Percentiles rank a stretch among this genome's conserved stretches.
Conservation (phyloP, 1,140 invertebrate genomes). For the Latrodectus geometricus region DNA sequence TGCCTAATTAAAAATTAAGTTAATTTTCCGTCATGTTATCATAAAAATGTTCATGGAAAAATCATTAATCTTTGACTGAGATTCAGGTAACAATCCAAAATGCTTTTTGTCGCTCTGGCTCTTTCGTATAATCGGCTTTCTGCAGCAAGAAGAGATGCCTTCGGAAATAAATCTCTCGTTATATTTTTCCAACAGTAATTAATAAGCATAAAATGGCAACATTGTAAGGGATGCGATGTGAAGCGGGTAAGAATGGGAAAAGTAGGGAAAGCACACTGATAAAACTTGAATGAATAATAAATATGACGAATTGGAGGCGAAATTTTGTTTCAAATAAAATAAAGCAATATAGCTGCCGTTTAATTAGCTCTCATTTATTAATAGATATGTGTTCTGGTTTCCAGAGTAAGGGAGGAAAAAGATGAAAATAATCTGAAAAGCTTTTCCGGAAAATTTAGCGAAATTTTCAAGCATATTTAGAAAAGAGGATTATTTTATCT, state of each 20-base stretch:
- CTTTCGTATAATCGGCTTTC: slow-evolving; percentile 51
- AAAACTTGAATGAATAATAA: slow-evolving; percentile 57
- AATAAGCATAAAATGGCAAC: slow-evolving; percentile 48
- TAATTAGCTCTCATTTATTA: slow-evolving; percentile 54
- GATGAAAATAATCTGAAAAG: too few species aligned
- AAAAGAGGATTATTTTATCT: not conserved
- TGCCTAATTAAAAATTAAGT: slow-evolving; percentile 53
- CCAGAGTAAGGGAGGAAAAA: too few species aligned
- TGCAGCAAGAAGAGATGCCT: slow-evolving; percentile 7
- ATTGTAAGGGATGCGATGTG: not conserved
- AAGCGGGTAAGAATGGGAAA: not conserved
- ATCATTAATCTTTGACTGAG: slow-evolving; percentile 56
- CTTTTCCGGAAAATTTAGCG: too few species aligned
- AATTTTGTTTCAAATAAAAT: slow-evolving; percentile 20
- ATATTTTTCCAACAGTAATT: slow-evolving; percentile 56
- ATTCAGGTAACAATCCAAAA: slow-evolving; percentile 22
- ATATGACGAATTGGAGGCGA: slow-evolving; percentile 35
- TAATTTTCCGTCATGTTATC: not conserved
- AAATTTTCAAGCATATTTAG: not conserved
- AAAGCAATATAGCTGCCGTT: slow-evolving; percentile 34
- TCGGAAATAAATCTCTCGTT: slow-evolving; percentile 48
- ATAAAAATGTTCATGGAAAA: slow-evolving; percentile 13
- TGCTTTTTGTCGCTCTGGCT: slow-evolving; percentile 1
- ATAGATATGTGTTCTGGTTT: slow-evolving; percentile 3
- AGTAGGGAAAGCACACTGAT: slow-evolving; percentile 9